Conservation (phyloP, 2,888 invertebrate genomes). For the Maniola hyperantus region DNA sequence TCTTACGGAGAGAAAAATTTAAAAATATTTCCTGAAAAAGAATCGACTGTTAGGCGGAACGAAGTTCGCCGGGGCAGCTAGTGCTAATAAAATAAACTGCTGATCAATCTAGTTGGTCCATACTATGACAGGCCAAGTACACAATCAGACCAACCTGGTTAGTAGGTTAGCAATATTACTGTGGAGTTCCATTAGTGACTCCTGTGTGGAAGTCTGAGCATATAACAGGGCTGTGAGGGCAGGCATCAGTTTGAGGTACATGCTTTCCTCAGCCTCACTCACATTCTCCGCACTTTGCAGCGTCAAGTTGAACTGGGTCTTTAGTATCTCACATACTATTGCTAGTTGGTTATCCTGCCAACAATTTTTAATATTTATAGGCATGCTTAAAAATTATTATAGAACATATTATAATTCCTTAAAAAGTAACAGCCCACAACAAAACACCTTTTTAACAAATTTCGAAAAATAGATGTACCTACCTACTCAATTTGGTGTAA, state of each 20-base stretch:
- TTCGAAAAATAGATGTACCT: too few relatives aligned
- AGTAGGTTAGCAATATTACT: constrained; percentile 93
- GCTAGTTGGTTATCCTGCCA: constrained; percentile 83
- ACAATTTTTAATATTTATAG: not conserved
- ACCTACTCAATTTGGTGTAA: too few relatives aligned
- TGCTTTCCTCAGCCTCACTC: constrained; percentile 86
- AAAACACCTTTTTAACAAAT: too few relatives aligned
- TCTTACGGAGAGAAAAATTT: too few relatives aligned
- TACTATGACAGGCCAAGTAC: not conserved
- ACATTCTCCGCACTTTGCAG: constrained; percentile 73
- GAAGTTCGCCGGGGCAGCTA: too few relatives aligned
- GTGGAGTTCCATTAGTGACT: constrained; percentile 86
- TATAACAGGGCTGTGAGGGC: constrained; percentile 88
- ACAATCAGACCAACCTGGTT: constrained; percentile 74
- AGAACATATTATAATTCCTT: too few relatives aligned
- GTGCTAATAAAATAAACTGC: too few relatives aligned
- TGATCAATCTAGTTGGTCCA: not conserved
- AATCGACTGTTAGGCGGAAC: too few relatives aligned
- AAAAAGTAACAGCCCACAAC: too few relatives aligned
- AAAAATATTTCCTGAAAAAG: too few relatives aligned
- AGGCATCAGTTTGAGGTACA: constrained; percentile 87
- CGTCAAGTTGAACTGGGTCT: constrained; percentile 90
- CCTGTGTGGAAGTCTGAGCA: constrained; percentile 78
- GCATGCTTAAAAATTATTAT: not conserved
- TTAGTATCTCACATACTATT: constrained; percentile 88